A percentile compares a stretch with the other conserved stretches of the same genome.
These are phyloP conservation scores for Corythaixoides concolor DNA, from an alignment of 2,113 vertebrate genomes.

Conservation along the genomic window DNA sequence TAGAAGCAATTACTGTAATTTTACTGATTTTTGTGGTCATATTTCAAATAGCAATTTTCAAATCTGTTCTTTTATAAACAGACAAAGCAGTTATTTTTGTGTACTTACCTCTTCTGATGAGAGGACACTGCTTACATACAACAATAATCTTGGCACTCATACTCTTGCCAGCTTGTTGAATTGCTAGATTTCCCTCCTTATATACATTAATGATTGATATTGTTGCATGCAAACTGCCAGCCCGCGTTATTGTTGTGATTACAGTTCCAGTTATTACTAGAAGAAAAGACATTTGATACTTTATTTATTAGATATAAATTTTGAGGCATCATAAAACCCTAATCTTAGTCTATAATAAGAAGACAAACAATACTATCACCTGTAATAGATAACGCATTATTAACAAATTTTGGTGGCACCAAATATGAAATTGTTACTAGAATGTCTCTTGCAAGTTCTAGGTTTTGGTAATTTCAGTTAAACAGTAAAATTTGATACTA, in stretches of 20 bases:
- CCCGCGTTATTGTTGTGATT: slow-evolving; percentile 80
- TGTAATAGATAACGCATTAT: background rate
- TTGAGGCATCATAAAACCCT: background rate
- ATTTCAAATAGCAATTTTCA: background rate
- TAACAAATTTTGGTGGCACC: background rate
- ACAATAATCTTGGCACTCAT: slow-evolving; percentile 93
- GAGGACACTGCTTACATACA: slow-evolving; percentile 93
- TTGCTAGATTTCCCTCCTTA: slow-evolving; percentile 90
- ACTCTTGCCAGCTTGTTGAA: slow-evolving; percentile 95
- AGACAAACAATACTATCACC: background rate
- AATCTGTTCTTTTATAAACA: background rate
- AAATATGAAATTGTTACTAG: background rate
- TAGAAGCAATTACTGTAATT: background rate
- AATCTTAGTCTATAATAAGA: background rate
- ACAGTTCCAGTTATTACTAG: slow-evolving; percentile 91
- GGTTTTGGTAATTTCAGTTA: background rate
- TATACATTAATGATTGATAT: slow-evolving; percentile 94
- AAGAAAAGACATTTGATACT: background rate
- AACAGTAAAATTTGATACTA: background rate
- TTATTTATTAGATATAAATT: background rate
- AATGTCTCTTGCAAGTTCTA: background rate
- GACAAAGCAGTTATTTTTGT: background rate
- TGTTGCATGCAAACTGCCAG: slow-evolving; percentile 88
- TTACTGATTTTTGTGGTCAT: background rate
- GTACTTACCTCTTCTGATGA: slow-evolving; percentile 90